Evolutionary conservation across 2,888 invertebrate species (phyloP).

Genomic region (Leucophora obtusa): DNA sequence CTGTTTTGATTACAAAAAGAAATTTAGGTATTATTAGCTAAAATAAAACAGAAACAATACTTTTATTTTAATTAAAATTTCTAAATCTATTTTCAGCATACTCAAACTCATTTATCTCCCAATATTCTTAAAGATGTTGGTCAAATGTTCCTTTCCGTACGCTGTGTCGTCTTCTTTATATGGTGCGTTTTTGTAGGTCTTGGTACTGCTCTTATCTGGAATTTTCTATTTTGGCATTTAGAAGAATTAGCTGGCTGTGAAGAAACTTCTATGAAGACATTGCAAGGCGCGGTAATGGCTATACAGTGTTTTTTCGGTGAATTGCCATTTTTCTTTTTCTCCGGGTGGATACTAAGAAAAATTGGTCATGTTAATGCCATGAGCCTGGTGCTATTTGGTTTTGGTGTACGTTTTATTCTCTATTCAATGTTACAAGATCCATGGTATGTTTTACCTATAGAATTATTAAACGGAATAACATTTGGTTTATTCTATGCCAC

Average conservation of each 20-base stretch:
- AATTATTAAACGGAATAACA: slow-evolving; percentile 91
- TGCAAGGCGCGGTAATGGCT: slow-evolving; percentile 86
- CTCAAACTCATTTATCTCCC: slow-evolving; percentile 83
- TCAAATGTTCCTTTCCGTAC: slow-evolving; percentile 82
- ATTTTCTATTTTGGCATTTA: slow-evolving; percentile 91
- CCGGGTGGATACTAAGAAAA: slow-evolving; percentile 86
- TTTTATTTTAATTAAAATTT: slow-evolving; percentile 1
- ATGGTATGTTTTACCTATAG: slow-evolving; percentile 91
- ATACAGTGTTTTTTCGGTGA: slow-evolving; percentile 92
- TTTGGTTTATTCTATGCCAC: slow-evolving; percentile 93
- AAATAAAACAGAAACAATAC: too few species aligned
- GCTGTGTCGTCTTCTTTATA: slow-evolving; percentile 86
- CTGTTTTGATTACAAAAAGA: too few species aligned
- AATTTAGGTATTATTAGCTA: too few species aligned
- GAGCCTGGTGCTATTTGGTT: slow-evolving; percentile 88
- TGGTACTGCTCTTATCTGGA: slow-evolving; percentile 91
- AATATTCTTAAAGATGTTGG: slow-evolving; percentile 86
- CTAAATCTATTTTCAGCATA: slow-evolving; percentile 79
- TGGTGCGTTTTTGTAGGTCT: slow-evolving; percentile 91
- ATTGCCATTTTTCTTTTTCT: slow-evolving; percentile 91
- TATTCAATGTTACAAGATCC: slow-evolving; percentile 89
- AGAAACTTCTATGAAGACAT: slow-evolving; percentile 83
- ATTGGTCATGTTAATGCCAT: slow-evolving; percentile 91
- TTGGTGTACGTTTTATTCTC: slow-evolving; percentile 88
- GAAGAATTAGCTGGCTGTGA: slow-evolving; percentile 84